Percentiles rank a stretch among this genome's conserved stretches.
phyloP scores from a whole-genome alignment of 2,113 vertebrate species.

The Pollachius pollachius region DNA sequence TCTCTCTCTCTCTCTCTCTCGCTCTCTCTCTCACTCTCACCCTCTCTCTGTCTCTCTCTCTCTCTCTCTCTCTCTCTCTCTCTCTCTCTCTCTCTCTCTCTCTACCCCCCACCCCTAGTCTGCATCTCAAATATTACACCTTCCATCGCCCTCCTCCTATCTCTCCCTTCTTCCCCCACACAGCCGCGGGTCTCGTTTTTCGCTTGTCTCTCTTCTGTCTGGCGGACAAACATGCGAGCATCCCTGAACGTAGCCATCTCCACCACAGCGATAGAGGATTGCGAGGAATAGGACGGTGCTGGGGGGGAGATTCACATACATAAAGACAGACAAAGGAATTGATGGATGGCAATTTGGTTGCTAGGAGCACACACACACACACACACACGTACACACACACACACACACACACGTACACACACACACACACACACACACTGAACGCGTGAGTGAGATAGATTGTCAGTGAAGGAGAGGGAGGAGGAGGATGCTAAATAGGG shows the following conservation, averaged over 20 bases:
- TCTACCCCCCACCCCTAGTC: background rate
- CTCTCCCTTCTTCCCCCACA: background rate
- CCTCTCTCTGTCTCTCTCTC: slow-evolving; percentile 12
- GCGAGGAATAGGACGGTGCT: slow-evolving; percentile 1
- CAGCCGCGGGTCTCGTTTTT: background rate
- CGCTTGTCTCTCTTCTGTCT: slow-evolving; percentile 31
- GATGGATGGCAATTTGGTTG: slow-evolving; percentile 57
- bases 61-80: background rate
- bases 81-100: slow-evolving; percentile 12
- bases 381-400: slow-evolving; percentile 3
- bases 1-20: slow-evolving; percentile 8
- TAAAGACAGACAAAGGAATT: slow-evolving; percentile 58
- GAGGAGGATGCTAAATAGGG: slow-evolving; percentile 45
- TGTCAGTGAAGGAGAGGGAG: slow-evolving; percentile 11
- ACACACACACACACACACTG: slow-evolving; percentile 4
- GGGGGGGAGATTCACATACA: slow-evolving; percentile 46
- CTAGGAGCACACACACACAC: slow-evolving; percentile 8
- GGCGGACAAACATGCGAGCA: slow-evolving; percentile 58
- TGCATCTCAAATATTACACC: too few species aligned
- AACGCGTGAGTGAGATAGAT: slow-evolving; percentile 16
- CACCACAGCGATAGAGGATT: too few species aligned
- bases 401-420: slow-evolving; percentile 4
- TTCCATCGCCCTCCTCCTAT: slow-evolving; percentile 11
- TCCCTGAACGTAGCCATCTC: slow-evolving; percentile 8
- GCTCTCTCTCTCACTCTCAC: slow-evolving; percentile 14